Percentiles rank a stretch among this genome's conserved stretches.
These are phyloP conservation scores for Stenichneumon culpator DNA, from an alignment of 2,888 invertebrate species.

Conservation along the genomic window DNA sequence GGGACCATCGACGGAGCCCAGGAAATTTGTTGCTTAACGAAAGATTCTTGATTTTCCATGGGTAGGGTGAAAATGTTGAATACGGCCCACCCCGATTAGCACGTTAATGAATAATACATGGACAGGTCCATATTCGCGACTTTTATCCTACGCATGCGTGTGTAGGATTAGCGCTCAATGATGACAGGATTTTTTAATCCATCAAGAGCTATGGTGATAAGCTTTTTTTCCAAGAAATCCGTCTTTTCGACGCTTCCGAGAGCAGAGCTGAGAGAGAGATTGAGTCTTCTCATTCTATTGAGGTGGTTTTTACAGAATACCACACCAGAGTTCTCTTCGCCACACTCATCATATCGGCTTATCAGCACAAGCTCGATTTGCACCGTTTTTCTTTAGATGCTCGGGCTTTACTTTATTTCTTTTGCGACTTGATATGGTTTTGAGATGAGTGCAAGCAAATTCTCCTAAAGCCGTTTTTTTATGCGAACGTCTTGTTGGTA, in stretches of 20 bases:
- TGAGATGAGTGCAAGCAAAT: not conserved
- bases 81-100: not conserved
- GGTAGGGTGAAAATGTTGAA: not conserved
- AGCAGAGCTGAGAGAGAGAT: not conserved
- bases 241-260: not conserved
- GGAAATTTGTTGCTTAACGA: not conserved
- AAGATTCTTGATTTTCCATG: not conserved
- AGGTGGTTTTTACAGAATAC: not conserved
- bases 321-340: not conserved
- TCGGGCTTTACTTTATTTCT: too few relatives aligned
- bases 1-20: not conserved
- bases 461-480: not conserved
- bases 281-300: constrained; percentile 1
- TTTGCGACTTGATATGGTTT: too few relatives aligned
- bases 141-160: not conserved
- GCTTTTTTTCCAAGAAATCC: not conserved
- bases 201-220: not conserved
- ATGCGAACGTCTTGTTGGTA: not conserved
- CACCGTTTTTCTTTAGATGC: not conserved
- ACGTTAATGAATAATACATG: too few relatives aligned
- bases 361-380: not conserved
- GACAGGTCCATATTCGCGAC: too few relatives aligned
- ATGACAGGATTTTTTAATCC: not conserved
- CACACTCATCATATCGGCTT: constrained; percentile 4
- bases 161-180: not conserved